Evolutionary conservation across 2,113 vertebrate genomes (phyloP).

Genomic region (Antigone vipio): DNA sequence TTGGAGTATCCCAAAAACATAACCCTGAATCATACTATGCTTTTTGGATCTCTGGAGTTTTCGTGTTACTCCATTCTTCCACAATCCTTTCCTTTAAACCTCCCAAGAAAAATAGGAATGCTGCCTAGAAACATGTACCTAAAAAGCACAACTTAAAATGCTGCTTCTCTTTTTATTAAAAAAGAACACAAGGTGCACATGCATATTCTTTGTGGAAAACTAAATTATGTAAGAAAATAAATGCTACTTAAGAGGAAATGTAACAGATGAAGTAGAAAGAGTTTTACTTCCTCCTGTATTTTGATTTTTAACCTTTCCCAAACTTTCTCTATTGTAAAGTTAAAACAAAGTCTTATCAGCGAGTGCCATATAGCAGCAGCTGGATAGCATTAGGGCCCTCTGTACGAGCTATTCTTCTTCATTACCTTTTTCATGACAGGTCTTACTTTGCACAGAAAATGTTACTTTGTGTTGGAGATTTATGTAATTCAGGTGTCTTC

Average conservation of each 20-base stretch:
- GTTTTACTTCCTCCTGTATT: constrained; percentile 76
- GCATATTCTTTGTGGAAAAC: constrained; percentile 47
- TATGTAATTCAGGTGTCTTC: constrained; percentile 87
- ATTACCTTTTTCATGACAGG: constrained; percentile 86
- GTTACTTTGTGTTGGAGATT: constrained; percentile 90
- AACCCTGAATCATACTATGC: not conserved
- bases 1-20: not conserved
- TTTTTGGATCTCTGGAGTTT: not conserved
- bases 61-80: not conserved
- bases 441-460: constrained; percentile 85
- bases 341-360: constrained; percentile 80
- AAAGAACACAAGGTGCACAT: not conserved
- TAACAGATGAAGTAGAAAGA: constrained; percentile 75
- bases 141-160: constrained; percentile 21
- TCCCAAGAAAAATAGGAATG: not conserved
- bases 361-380: constrained; percentile 83
- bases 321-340: constrained; percentile 77
- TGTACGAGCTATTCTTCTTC: constrained; percentile 92
- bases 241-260: constrained; percentile 70
- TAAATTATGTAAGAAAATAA: constrained; percentile 68
- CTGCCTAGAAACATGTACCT: not conserved
- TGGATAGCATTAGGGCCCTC: constrained; percentile 90
- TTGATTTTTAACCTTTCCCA: constrained; percentile 77
- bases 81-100: not conserved
- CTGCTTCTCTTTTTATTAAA: constrained; percentile 14